Evolutionary conservation across 2,797 vertebrate genomes (phyloP), one percentile per base, ranked within the genome.

Genomic region (Antrozous pallidus): DNA sequence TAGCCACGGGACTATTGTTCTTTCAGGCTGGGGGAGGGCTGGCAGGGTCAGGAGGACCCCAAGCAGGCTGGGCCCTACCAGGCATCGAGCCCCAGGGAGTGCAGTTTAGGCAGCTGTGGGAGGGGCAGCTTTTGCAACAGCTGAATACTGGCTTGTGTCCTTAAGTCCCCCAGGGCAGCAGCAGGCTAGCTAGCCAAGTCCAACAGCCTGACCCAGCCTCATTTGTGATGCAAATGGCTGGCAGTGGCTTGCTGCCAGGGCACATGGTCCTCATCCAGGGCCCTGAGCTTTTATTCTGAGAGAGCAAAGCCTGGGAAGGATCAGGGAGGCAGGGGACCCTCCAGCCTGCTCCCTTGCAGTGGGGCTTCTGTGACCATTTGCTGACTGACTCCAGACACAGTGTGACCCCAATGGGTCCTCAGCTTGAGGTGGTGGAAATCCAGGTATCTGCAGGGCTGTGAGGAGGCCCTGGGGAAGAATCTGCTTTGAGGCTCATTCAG

Each of bases 171-270:
- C 45, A 7, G 36, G 90, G 92, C 2, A 47, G 92, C 38, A 8
- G 67, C 93, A 88, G 79, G 92, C 36, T 0, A 0, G 42, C 94
- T 93, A 26, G 95, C 61, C 1, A 6, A 8, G 40, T 51, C 71
- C 93, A 90, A 20, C 28, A 45, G 73, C 93, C 77, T 18, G 47
- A 51, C 0, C 0, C 58, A 91, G 92, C 38, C 40, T 97, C 70
- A 47, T 98, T 97, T 97, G 97, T 95, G 96, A 98, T 96, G 97
- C 97, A 98, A 97, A 98, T 92, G 0, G 92, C 58, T 92, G 69
- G 38, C 94, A 65, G 33, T 85, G 94, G 96, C 54, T 8, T 28
- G 40, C 38, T 20, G 33, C 75, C 75, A 88, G 20, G 42, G 56
- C 71, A 16, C 58, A 20, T 9, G 33, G 24, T 49, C 33, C 63